phyloP scores from a whole-genome alignment of 2,113 vertebrate species.

The Stercorarius parasiticus region DNA sequence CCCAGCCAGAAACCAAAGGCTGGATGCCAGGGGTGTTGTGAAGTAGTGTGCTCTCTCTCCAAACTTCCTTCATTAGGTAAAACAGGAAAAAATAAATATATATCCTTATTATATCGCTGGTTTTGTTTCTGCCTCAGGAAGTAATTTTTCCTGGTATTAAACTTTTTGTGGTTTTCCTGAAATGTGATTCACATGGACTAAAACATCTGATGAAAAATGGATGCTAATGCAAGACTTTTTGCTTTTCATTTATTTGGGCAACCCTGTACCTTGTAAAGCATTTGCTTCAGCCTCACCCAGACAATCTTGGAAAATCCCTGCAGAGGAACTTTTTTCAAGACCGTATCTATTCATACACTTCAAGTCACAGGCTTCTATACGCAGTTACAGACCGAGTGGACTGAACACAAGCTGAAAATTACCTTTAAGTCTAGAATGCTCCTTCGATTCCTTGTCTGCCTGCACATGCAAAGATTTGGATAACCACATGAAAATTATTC shows the following conservation, averaged over 20 bases:
- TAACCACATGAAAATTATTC: background rate
- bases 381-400: background rate
- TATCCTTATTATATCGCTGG: background rate
- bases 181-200: background rate
- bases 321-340: background rate
- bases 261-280: background rate
- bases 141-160: background rate
- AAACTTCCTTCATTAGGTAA: background rate
- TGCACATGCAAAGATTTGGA: background rate
- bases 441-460: background rate
- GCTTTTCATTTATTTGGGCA: background rate
- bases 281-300: background rate
- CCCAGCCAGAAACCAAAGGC: background rate
- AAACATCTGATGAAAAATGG: background rate
- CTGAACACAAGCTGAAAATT: background rate
- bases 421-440: background rate
- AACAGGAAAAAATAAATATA: background rate
- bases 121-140: background rate
- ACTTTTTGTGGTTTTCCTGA: background rate
- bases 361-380: background rate
- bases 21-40: accelerated
- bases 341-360: background rate
- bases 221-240: background rate
- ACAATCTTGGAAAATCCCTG: background rate
- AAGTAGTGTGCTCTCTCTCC: background rate